Base-by-base conservation (phyloP, 2,797 vertebrate species). In the Cyprinodon diabolis region DNA sequence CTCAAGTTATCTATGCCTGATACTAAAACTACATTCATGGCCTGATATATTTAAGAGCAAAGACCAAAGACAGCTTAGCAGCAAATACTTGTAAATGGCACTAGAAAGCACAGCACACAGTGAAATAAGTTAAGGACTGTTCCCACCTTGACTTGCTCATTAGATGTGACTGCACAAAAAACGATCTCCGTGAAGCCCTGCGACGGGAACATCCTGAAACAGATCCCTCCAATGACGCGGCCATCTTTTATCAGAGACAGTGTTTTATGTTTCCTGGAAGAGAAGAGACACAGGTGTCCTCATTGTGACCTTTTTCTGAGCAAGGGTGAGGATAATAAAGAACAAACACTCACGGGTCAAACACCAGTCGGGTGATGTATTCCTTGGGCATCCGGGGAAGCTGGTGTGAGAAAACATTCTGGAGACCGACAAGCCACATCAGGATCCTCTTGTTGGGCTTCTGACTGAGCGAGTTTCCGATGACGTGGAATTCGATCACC, bases 161-260 rank as follows among this genome's bases (percentile, higher is more conserved):
- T 99, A 65, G 98, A 99, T 63, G 98, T 99, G 75, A 99, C 98
- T 0, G 98, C 98, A 84, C 98, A 99, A 90, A 99, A 99, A 79
- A 99, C 98, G 51, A 99, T 99, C 93, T 99, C 98, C 0, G 97
- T 99, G 85, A 99, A 99, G 87, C 98, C 98, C 88, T 99, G 98
- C 1, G 97, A 97, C 0, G 96, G 97, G 93, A 99, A 99, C 98
- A 99, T 99, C 48, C 98, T 96, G 89, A 99, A 99, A 86, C 98
- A 99, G 93, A 99, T 99, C 35, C 98, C 98, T 37, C 98, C 98
- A 1, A 99, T 99, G 71, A 99, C 98, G n/a, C 97, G 97, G n/a
- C 98, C 98, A 49, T 99, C 98, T 92, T 99, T 99, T 93, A 99
- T 97, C 84, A 99, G 93, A 45, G 98, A 97, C 80, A 99, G 95